Evolutionary conservation across 35 echinoderm and acorn worm genomes (phyloP), one percentile per base, ranked within the genome.

Genomic region (Strongylocentrotus purpuratus): DNA sequence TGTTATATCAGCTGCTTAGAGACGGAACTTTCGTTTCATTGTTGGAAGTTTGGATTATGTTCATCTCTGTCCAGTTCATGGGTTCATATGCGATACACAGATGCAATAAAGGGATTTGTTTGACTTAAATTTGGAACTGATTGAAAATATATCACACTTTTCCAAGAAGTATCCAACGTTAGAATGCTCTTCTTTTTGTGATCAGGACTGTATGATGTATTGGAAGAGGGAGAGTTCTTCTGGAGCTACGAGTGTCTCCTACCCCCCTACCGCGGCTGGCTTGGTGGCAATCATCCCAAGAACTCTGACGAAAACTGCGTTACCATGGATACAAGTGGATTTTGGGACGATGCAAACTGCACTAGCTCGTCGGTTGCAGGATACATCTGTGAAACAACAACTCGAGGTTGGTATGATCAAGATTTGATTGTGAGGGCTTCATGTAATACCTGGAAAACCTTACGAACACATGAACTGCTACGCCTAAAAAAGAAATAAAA

Each of bases 381-480:
- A 33, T 96, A 96, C 14, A 88, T 96, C 45, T 96, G 96, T 85
- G 96, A 96, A 94, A 61, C 88, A 17, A 89, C 94, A 85, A 1
- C 45, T 12, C 58, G 96, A 96, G 15, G 96, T 96, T n/a, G 50
- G 96, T 78, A 28, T 55, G 50, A 55, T 55, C 10, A 55, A 55
- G 50, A 55, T 55, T 55, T 14, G 2, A 9, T 10, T 55, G 50
- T 55, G 15, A 10, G 50, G 50, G 50, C 2, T 41, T 41, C 35
- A 41, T 41, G 35, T 1, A 41, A 41, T 41, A 41, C 35, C 35
- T 41, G 35, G 35, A 41, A 41, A 41, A 41, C 35, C 35, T 41
- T 41, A 41, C 3, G 35, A 41, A 41, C 22, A 41, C 35, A 41
- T 41, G 35, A 41, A 0, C 35, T 41, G 35, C 35, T 41, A 41